Evolutionary conservation across 2,888 invertebrate species (phyloP), one percentile per base, ranked within the genome.

Genomic region (Thereva nobilitata): DNA sequence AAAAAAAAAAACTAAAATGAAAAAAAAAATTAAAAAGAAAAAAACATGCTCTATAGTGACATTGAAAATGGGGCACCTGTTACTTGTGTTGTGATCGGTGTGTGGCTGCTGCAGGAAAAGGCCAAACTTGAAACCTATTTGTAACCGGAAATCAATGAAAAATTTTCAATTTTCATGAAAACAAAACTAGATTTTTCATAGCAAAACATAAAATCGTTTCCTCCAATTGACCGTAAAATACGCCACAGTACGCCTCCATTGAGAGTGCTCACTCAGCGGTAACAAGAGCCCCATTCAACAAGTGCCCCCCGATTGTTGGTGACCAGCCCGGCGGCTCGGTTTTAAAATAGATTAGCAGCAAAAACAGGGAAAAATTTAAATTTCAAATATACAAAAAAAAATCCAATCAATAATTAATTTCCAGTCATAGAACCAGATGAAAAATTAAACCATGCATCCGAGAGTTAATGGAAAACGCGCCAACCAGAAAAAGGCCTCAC

Each of bases 161-260:
- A 69, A 61, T 65, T 69, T 69, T 69, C 67, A 69, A 69, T 69
- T 69, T 69, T 59, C 50, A 69, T 66, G 64, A 59, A 66, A 69
- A 65, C 67, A 69, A 47, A 67, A 67, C 56, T 56, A 69, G 67
- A 63, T 23, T 23, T 68, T 69, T 69, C 67, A 67, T 67, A 66
- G 65, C 67, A 69, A 69, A 69, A 69, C 69, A 69, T 69, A 66
- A 67, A 69, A 67, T 67, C 69, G 69, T 64, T 67, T 69, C 69
- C 69, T 69, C 54, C 67, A 69, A 69, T 69, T 69, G 69, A 69
- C 66, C 69, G 67, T 67, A 69, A 69, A 69, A 69, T 64, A 65
- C 67, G 65, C 54, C 40, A 47, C 45, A 44, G 42, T 53, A 42
- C 41, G 53, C 45, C 47, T 54, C 65, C 56, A 65, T 65, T 65